phyloP scores from a whole-genome alignment of 2,113 vertebrate genomes.

The Calyptommatus sinebrachiatus region DNA sequence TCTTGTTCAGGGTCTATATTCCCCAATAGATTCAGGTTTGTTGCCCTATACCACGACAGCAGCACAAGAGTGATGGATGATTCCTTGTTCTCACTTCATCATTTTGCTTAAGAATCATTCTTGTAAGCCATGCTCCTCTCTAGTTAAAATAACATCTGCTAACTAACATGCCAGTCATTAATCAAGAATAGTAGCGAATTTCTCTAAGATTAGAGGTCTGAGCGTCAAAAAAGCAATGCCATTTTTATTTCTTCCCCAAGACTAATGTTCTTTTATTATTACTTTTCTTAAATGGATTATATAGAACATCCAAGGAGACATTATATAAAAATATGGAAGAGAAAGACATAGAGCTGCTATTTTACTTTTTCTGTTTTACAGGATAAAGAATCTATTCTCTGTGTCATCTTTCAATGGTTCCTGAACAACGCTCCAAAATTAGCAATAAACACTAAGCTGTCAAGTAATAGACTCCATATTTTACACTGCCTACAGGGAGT shows the following conservation, averaged over 20 bases:
- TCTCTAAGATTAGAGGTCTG: conserved; percentile 62
- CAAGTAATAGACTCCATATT: conserved; percentile 51
- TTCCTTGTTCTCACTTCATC: conserved; percentile 35
- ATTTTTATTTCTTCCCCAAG: conserved; percentile 32
- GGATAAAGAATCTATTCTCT: conserved; percentile 49
- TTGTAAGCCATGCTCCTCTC: conserved; percentile 70
- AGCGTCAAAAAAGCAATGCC: conserved; percentile 31
- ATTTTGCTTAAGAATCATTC: conserved; percentile 68
- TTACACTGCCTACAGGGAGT: conserved; percentile 66
- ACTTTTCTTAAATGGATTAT: conserved; percentile 46
- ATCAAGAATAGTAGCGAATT: conserved; percentile 62
- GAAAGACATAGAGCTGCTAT: conserved; percentile 37
- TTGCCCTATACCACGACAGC: conserved; percentile 33
- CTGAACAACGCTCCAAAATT: conserved; percentile 60
- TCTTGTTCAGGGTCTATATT: conserved; percentile 30
- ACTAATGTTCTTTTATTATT: conserved; percentile 43
- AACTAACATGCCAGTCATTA: conserved; percentile 72
- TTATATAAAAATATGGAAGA: conserved; percentile 44
- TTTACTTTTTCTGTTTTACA: conserved; percentile 44
- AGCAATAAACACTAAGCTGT: conserved; percentile 58
- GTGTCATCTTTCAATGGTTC: conserved; percentile 49
- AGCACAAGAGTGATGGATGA: conserved; percentile 38
- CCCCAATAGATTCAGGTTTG: conserved; percentile 31
- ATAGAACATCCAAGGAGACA: conserved; percentile 35
- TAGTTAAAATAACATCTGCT: conserved; percentile 66